These are phyloP conservation scores for Sminthurinus aureus DNA, from an alignment of 2,888 invertebrate genomes.

Conservation along the genomic window DNA sequence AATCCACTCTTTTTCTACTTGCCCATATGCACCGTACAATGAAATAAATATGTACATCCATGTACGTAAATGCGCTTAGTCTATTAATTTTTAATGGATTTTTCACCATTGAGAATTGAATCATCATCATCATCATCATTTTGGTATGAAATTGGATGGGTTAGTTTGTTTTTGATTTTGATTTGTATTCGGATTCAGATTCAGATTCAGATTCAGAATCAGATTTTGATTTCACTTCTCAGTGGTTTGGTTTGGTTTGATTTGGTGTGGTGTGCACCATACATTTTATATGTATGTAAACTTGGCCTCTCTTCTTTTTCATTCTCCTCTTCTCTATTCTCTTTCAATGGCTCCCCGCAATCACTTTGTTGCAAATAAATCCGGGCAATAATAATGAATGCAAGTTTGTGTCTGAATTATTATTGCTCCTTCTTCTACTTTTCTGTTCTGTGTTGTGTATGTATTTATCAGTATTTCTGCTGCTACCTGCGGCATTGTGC, in stretches of 20 bases:
- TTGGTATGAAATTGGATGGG: background rate
- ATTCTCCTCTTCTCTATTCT: background rate
- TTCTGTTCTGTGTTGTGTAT: background rate
- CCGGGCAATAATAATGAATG: constrained; percentile 2
- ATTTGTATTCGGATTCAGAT: background rate
- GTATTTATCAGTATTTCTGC: background rate
- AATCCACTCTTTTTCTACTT: too few relatives aligned
- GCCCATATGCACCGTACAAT: too few relatives aligned
- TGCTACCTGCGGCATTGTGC: background rate
- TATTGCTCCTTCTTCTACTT: too few relatives aligned
- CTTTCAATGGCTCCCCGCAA: constrained; percentile 28
- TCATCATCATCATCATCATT: constrained; percentile 1
- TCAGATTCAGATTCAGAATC: background rate
- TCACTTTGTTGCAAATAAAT: constrained; percentile 21
- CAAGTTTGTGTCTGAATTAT: background rate
- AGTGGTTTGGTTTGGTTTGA: background rate
- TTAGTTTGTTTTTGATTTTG: constrained; percentile 1
- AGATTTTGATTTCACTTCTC: background rate
- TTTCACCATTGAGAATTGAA: constrained; percentile 16
- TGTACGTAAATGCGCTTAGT: background rate
- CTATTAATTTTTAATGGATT: constrained; percentile 29
- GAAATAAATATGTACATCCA: too few relatives aligned
- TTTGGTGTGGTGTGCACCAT: background rate
- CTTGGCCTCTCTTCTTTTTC: background rate
- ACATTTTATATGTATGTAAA: background rate